Conservation (phyloP, 1,140 invertebrate genomes). For the Spodoptera litura region DNA sequence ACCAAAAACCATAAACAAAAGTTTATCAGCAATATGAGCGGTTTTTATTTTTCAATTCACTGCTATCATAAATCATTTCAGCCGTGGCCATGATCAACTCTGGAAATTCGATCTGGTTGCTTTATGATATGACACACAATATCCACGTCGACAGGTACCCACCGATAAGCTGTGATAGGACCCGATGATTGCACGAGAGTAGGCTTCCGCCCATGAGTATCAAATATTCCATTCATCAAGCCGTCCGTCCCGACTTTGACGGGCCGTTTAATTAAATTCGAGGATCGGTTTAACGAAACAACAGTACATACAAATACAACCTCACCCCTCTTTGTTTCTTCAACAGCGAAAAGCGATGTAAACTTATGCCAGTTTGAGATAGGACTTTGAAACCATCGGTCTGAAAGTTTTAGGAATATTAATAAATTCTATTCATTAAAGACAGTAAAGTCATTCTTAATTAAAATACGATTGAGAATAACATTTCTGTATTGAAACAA, state of each 20-base stretch:
- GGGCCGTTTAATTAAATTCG: conserved; percentile 52
- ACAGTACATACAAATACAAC: conserved; percentile 29
- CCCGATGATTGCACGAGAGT: conserved; percentile 4
- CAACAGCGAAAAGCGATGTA: conserved; percentile 4
- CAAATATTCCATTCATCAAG: conserved; percentile 41
- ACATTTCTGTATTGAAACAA: conserved; percentile 15
- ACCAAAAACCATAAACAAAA: no score
- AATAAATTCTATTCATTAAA: conserved; percentile 7
- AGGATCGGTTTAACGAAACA: conserved; percentile 29
- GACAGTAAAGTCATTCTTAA: not conserved
- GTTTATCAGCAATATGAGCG: no score
- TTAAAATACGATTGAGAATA: conserved; percentile 18
- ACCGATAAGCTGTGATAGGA: conserved; percentile 8
- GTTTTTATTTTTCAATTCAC: no score
- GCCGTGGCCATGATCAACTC: no score
- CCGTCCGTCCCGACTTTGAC: conserved; percentile 39
- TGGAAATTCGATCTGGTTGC: no score
- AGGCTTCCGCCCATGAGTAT: conserved; percentile 7
- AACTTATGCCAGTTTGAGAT: conserved; percentile 1
- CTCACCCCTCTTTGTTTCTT: conserved; percentile 17
- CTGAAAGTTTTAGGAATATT: conserved; percentile 12
- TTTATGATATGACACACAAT: no score
- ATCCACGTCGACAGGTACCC: not conserved
- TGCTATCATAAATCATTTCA: no score
- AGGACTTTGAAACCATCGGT: conserved; percentile 11